Percentiles rank a stretch among this genome's conserved stretches.
Conservation (phyloP, 2,888 invertebrate species). For the Ernsta delagoae region DNA sequence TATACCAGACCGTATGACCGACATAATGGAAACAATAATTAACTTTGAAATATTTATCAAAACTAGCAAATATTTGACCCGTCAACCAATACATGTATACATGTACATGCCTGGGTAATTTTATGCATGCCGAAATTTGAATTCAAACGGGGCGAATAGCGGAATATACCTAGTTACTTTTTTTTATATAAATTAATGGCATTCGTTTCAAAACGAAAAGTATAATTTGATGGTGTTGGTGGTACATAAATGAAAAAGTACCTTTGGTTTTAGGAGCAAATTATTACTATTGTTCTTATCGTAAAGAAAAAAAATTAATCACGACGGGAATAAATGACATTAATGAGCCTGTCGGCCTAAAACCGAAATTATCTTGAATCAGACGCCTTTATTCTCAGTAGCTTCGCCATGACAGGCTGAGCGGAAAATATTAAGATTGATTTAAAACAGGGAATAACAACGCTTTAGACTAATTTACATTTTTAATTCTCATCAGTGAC, state of each 20-base stretch:
- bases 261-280: too few species aligned
- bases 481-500: conserved; percentile 7
- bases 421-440: conserved; percentile 25
- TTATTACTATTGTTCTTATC: too few species aligned
- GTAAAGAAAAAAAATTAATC: background rate
- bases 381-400: conserved; percentile 11
- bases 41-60: conserved; percentile 30
- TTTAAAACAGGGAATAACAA: conserved; percentile 17
- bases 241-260: too few species aligned
- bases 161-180: too few species aligned
- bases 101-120: conserved; percentile 12
- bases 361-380: conserved; percentile 14
- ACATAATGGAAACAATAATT: conserved; percentile 48
- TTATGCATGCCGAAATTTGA: background rate
- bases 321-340: conserved; percentile 9
- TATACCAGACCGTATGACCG: conserved; percentile 63
- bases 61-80: conserved; percentile 7
- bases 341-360: conserved; percentile 6
- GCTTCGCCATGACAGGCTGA: conserved; percentile 16
- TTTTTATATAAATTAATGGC: too few species aligned
- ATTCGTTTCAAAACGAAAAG: too few species aligned
- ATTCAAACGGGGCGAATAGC: background rate
- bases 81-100: too few species aligned
- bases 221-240: too few species aligned
- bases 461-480: conserved; percentile 9